Conservation (phyloP, 2,113 vertebrate species). For the Leucopsar rothschildi region DNA sequence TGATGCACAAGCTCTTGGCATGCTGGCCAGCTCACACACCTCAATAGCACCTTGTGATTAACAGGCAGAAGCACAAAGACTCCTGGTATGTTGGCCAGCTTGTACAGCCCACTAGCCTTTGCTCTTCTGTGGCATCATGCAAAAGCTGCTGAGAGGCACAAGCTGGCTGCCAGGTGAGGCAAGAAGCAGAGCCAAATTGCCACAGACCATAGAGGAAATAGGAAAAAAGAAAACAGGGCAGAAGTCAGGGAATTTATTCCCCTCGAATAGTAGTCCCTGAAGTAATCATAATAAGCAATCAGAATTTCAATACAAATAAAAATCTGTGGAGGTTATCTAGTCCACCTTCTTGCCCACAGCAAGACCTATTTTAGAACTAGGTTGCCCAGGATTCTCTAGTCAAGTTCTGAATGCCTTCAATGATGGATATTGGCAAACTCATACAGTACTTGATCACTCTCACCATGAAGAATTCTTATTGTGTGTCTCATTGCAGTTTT, state of each 20-base stretch:
- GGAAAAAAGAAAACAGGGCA: neutral
- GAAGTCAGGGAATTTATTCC: neutral
- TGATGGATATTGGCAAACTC: neutral
- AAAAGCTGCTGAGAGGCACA: constrained; percentile 31
- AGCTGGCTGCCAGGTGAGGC: constrained; percentile 16
- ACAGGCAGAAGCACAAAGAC: constrained; percentile 44
- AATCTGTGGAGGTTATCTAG: neutral
- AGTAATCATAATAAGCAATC: neutral
- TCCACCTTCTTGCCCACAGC: neutral
- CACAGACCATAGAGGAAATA: neutral
- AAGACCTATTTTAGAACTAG: neutral
- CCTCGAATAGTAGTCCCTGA: neutral
- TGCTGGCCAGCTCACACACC: constrained; percentile 9
- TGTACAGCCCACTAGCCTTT: neutral
- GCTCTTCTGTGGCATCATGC: neutral
- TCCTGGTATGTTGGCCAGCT: constrained; percentile 22
- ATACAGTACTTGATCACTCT: neutral
- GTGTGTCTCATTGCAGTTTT: neutral
- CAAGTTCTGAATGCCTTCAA: neutral
- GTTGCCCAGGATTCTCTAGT: neutral
- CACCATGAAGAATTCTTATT: neutral
- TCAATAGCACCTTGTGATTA: constrained; percentile 59
- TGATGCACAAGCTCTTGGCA: constrained; percentile 34
- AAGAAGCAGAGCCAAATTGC: neutral
- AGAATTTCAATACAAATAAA: neutral